Conservation (phyloP, 2,888 invertebrate genomes). For the Synergus japonicus region DNA sequence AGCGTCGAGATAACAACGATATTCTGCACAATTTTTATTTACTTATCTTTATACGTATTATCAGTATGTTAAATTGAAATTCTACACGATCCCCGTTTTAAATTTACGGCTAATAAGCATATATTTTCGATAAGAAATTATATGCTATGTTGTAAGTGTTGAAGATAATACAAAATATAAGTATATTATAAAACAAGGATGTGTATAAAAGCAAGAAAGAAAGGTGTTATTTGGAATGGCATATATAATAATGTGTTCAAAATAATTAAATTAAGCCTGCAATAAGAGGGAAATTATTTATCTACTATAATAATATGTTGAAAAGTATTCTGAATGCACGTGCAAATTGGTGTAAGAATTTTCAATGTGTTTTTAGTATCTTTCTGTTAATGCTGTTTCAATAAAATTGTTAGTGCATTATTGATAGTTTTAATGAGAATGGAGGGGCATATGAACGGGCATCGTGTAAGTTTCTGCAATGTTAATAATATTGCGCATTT, state of each 20-base stretch:
- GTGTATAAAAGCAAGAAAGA: background rate
- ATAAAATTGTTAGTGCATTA: background rate
- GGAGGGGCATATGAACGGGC: background rate
- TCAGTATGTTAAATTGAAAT: background rate
- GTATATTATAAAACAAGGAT: background rate
- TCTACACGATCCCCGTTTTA: constrained; percentile 25
- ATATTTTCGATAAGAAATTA: background rate
- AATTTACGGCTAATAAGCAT: background rate
- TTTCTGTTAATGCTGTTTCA: background rate
- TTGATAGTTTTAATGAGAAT: background rate
- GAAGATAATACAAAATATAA: background rate
- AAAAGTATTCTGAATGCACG: background rate
- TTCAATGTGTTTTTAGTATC: background rate
- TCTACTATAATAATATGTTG: background rate
- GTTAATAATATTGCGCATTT: background rate
- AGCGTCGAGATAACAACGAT: background rate
- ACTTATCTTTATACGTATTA: background rate
- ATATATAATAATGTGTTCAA: background rate
- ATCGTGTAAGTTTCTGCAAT: constrained; percentile 8
- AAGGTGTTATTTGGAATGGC: background rate
- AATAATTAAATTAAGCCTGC: background rate
- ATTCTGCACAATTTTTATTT: background rate
- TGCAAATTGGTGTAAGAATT: background rate
- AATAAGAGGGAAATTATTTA: background rate
- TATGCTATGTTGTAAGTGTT: background rate